Conservation (phyloP, 2,888 invertebrate genomes). For the Drosophila nr. medialis region DNA sequence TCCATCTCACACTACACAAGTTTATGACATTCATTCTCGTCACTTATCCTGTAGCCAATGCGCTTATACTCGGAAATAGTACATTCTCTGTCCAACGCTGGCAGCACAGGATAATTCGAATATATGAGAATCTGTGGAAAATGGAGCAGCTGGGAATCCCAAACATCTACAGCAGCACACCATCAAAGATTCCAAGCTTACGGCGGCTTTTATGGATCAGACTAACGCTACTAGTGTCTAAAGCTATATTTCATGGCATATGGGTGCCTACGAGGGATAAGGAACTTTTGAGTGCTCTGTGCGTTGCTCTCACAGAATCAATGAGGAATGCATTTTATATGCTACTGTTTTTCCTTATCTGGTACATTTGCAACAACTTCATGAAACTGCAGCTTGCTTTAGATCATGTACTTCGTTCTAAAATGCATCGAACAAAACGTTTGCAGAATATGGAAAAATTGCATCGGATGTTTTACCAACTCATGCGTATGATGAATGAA, state of each 20-base stretch:
- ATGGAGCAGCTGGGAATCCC: conserved; percentile 1
- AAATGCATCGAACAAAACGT: neutral
- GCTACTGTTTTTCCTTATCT: conserved; percentile 1
- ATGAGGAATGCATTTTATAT: neutral
- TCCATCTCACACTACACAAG: neutral
- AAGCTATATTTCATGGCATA: neutral
- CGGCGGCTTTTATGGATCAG: neutral
- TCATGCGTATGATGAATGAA: conserved; percentile 11
- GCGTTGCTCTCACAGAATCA: fast-evolving
- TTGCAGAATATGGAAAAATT: neutral
- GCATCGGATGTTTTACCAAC: conserved; percentile 5
- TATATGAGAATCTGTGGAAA: conserved; percentile 7
- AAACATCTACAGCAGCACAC: neutral
- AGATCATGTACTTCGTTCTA: conserved; percentile 4
- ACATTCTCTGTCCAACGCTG: conserved; percentile 6
- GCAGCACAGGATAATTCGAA: conserved; percentile 25
- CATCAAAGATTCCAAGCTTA: neutral
- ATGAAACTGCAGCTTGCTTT: neutral
- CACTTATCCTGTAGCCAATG: neutral
- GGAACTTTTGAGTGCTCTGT: fast-evolving
- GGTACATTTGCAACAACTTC: conserved; percentile 1
- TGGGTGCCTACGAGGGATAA: neutral
- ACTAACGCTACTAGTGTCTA: neutral
- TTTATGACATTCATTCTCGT: neutral
- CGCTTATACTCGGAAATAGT: neutral